phyloP scores from a whole-genome alignment of 2,797 vertebrate genomes.

The Jordanella pulchra region DNA sequence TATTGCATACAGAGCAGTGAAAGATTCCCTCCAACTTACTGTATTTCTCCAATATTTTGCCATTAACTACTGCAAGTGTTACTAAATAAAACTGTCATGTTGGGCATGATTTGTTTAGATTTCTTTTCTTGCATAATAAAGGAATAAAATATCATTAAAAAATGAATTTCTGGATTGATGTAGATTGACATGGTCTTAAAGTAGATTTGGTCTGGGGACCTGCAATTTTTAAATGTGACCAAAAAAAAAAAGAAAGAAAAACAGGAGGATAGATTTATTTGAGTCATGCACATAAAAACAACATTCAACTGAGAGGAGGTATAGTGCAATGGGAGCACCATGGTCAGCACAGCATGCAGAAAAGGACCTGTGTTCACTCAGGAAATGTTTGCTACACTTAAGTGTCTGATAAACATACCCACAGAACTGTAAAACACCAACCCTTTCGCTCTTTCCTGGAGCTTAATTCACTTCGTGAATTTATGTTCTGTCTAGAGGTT shows the following conservation, averaged over 20 bases:
- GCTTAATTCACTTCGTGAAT: no score
- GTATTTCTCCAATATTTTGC: no score
- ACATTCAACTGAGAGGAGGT: constrained; percentile 11
- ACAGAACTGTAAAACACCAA: neutral
- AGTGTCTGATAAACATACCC: neutral
- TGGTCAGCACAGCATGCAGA: constrained; percentile 55
- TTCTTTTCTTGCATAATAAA: neutral
- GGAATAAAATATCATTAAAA: neutral
- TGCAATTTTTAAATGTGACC: no score
- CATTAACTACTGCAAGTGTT: no score
- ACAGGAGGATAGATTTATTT: neutral
- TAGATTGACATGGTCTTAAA: neutral
- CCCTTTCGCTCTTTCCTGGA: neutral
- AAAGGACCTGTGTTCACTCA: neutral
- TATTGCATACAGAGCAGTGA: neutral
- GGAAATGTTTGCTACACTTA: neutral
- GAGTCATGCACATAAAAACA: constrained; percentile 54
- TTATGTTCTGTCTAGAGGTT: neutral
- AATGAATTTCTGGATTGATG: neutral
- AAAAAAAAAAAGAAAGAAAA: neutral
- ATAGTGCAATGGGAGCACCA: constrained; percentile 50
- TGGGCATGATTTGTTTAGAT: neutral
- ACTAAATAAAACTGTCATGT: neutral
- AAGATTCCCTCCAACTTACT: neutral
- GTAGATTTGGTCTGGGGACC: neutral